phyloP scores from a whole-genome alignment of 1,140 invertebrate genomes.

The Drosophila serrata region DNA sequence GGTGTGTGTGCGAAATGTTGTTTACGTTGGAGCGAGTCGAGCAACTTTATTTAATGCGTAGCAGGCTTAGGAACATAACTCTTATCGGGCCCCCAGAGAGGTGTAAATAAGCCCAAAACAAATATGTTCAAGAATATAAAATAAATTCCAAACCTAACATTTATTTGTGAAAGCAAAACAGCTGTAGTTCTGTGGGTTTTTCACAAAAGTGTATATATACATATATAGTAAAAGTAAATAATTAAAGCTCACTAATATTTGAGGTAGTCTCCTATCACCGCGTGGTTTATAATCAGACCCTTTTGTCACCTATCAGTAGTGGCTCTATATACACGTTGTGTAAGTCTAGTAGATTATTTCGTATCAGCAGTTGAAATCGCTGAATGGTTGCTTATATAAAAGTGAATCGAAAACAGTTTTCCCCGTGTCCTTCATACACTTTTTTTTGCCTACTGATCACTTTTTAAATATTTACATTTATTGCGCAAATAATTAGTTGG shows the following conservation, averaged over 20 bases:
- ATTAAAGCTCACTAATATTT: conserved; percentile 15
- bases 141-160: conserved; percentile 13
- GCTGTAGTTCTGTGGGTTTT: conserved; percentile 4
- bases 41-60: conserved; percentile 52
- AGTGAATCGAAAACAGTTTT: conserved; percentile 2
- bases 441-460: conserved; percentile 1
- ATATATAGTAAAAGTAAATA: background rate
- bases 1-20: conserved; percentile 33
- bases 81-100: conserved; percentile 33
- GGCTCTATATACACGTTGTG: conserved; percentile 14
- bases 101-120: conserved; percentile 17
- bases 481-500: conserved; percentile 27
- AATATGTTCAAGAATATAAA: conserved; percentile 20
- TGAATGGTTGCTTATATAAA: conserved; percentile 28
- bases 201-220: background rate
- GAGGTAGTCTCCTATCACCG: conserved; percentile 21
- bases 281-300: conserved; percentile 27
- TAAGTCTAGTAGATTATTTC: conserved; percentile 28
- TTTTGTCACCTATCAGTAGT: background rate
- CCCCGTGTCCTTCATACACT: conserved; percentile 1
- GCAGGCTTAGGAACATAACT: conserved; percentile 40
- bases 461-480: background rate
- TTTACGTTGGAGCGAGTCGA: conserved; percentile 24
- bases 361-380: conserved; percentile 29
- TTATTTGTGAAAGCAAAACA: conserved; percentile 44